Conservation (phyloP, 23 tunicate species). For the Trididemnum miniatum region DNA sequence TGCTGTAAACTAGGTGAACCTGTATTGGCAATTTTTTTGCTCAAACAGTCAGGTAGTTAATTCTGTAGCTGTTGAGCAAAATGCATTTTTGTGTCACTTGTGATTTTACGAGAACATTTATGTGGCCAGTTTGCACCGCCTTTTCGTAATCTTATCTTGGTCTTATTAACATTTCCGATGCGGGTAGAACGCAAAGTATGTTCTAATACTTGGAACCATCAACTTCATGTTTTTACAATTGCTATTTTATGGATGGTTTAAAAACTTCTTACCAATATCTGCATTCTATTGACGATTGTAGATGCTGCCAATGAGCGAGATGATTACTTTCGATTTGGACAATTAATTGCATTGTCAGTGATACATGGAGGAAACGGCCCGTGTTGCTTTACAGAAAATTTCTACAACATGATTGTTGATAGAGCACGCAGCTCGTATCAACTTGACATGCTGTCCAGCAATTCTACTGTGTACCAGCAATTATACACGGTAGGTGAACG, state of each 20-base stretch:
- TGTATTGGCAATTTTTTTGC: too few species aligned
- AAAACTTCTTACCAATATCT: not conserved
- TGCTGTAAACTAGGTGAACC: too few species aligned
- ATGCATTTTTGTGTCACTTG: too few species aligned
- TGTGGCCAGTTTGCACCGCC: too few species aligned
- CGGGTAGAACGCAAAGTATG: not conserved
- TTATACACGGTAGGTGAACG: not conserved
- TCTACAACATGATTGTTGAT: not conserved
- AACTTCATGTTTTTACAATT: not conserved
- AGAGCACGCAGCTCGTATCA: not conserved
- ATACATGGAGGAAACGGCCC: not conserved
- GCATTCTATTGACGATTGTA: not conserved
- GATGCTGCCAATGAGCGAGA: not conserved
- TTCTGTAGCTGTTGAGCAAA: too few species aligned
- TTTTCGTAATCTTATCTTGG: too few species aligned
- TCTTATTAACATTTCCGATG: not conserved
- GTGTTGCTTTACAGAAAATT: not conserved
- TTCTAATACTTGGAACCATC: not conserved
- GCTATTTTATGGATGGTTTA: not conserved
- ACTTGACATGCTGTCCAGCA: not conserved
- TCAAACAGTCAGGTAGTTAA: too few species aligned
- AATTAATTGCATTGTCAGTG: not conserved
- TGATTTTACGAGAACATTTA: too few species aligned
- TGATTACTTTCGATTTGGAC: not conserved
- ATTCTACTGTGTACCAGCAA: not conserved